Conservation (phyloP, 2,888 invertebrate genomes). For the Clunio marinus region DNA sequence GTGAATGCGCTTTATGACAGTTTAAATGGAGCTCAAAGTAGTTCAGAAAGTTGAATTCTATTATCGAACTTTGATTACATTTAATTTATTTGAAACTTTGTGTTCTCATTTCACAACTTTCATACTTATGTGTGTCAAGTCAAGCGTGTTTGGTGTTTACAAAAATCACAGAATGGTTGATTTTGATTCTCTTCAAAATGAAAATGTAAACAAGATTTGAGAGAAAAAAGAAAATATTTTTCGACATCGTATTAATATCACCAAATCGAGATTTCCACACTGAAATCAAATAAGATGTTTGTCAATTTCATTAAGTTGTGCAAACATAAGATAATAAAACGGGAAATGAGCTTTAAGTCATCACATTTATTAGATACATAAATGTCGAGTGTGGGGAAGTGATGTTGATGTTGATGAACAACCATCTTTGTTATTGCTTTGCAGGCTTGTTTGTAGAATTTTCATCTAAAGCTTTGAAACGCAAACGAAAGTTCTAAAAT, state of each 20-base stretch:
- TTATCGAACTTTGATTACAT: no score
- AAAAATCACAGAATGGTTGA: no score
- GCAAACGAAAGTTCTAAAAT: background rate
- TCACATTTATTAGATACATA: background rate
- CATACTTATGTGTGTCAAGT: no score
- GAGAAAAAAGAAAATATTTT: background rate
- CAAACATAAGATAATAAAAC: background rate
- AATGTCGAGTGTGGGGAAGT: background rate
- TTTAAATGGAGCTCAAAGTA: no score
- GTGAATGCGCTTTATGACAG: no score
- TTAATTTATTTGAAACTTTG: no score
- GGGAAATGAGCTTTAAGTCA: background rate
- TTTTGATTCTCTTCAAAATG: no score
- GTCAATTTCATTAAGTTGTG: slow-evolving; percentile 17
- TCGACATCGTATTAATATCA: slow-evolving; percentile 5
- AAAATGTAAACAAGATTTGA: slow-evolving; percentile 4
- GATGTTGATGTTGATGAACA: background rate
- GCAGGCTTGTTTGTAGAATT: background rate
- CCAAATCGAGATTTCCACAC: background rate
- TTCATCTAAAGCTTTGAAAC: background rate
- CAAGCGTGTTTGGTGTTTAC: no score
- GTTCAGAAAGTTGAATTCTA: no score
- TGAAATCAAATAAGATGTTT: slow-evolving; percentile 7
- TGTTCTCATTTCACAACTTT: no score
- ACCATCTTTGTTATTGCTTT: background rate